Conservation (phyloP, 1,140 invertebrate genomes). For the Trichonephila clavata region DNA sequence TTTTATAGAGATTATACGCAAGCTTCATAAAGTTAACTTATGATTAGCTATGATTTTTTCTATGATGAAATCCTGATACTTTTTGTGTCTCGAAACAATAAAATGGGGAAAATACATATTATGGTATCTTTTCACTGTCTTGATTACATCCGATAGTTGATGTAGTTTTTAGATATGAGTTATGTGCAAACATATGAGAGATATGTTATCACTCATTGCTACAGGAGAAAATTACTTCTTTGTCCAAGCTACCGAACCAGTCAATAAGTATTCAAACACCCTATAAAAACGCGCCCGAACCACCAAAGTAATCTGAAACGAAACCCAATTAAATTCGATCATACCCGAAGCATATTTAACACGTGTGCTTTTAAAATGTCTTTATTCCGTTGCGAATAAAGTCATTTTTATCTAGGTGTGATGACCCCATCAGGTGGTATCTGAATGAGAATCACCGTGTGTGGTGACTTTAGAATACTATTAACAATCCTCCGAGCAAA, state of each 20-base stretch:
- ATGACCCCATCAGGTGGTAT: constrained; percentile 37
- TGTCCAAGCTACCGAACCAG: neutral
- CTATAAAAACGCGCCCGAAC: neutral
- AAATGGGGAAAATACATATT: too few relatives aligned
- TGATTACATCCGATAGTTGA: too few relatives aligned
- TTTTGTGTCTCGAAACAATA: too few relatives aligned
- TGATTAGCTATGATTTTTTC: too few relatives aligned
- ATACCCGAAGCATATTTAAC: neutral
- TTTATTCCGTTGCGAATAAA: constrained; percentile 25
- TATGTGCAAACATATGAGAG: neutral
- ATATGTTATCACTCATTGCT: neutral
- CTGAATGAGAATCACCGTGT: constrained; percentile 32
- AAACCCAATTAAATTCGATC: neutral
- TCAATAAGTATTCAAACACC: neutral
- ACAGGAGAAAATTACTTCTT: neutral
- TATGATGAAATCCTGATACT: too few relatives aligned
- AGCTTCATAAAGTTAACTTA: too few relatives aligned
- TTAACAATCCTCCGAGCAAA: constrained; percentile 18
- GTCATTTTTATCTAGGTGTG: constrained; percentile 35
- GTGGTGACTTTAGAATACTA: constrained; percentile 54
- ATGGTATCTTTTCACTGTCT: too few relatives aligned
- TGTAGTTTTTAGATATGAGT: too few relatives aligned
- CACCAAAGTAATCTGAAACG: neutral
- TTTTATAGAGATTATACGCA: too few relatives aligned
- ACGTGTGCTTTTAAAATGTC: constrained; percentile 45